Conservation (phyloP, 37 sponge, comb jelly and placozoan genomes). For the Cliona cf. orientalis region DNA sequence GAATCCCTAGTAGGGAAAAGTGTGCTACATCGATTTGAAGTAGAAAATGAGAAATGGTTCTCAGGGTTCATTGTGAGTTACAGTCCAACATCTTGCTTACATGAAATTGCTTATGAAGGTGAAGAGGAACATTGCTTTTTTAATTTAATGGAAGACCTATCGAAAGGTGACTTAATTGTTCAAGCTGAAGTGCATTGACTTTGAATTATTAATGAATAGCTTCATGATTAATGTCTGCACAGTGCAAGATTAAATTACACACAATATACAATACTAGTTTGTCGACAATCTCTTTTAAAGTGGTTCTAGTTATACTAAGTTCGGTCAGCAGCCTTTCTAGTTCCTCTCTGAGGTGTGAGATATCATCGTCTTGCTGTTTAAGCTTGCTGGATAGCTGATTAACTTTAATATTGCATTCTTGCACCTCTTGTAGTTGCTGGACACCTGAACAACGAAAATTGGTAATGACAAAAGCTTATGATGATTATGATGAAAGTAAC, state of each 20-base stretch:
- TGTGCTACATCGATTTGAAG: conserved; percentile 34
- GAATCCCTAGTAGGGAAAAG: conserved; percentile 35
- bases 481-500: too few species aligned
- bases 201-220: too few species aligned
- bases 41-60: conserved; percentile 38
- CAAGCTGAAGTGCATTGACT: too few species aligned
- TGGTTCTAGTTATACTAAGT: conserved; percentile 5
- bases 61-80: conserved; percentile 37
- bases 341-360: conserved; percentile 13
- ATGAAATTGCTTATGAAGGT: conserved; percentile 48
- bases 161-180: conserved; percentile 38
- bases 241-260: too few species aligned
- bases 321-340: conserved; percentile 19
- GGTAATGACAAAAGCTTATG: too few species aligned
- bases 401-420: too few species aligned
- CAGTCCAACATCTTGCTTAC: conserved; percentile 32
- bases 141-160: conserved; percentile 38
- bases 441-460: too few species aligned
- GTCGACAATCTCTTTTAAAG: conserved; percentile 17
- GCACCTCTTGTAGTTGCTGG: too few species aligned
- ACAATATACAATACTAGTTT: too few species aligned
- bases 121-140: conserved; percentile 45
- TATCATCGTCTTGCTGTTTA: conserved; percentile 43
- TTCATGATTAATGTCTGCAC: too few species aligned
- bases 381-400: conserved; percentile 16